A percentile compares a stretch with the other conserved stretches of the same genome.
These are phyloP conservation scores for Parazoanthus darwini DNA, from an alignment of 92 coral and sea anemone species.

Conservation along the genomic window DNA sequence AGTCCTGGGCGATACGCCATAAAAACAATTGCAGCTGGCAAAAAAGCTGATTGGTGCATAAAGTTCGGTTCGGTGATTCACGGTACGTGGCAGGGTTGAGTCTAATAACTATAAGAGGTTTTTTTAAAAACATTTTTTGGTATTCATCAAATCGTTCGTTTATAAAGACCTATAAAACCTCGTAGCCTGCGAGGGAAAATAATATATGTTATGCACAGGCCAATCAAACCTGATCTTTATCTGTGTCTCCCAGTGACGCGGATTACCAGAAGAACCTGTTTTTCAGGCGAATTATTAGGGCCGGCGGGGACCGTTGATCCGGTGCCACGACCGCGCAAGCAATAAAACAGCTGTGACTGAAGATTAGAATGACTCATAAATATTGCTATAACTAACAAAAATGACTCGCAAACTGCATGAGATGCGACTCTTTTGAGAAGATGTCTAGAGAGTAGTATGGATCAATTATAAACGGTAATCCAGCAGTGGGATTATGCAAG, in stretches of 20 bases:
- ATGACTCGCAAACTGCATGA: neutral
- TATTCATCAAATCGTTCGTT: too few species aligned
- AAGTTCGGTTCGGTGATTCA: neutral
- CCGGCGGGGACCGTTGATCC: neutral
- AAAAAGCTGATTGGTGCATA: neutral
- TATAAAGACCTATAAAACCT: too few species aligned
- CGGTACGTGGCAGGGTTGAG: neutral
- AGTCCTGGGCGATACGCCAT: too few species aligned
- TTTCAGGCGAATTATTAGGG: too few species aligned
- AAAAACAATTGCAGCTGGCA: neutral
- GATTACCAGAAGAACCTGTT: too few species aligned
- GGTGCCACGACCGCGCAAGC: neutral
- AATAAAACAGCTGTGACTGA: neutral
- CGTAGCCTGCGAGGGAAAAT: neutral
- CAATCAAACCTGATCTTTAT: neutral
- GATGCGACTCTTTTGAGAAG: neutral
- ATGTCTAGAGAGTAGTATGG: neutral
- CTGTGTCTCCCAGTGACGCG: neutral
- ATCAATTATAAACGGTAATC: too few species aligned
- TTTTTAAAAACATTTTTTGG: neutral
- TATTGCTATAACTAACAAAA: neutral
- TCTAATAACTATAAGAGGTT: too few species aligned
- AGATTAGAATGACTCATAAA: too few species aligned
- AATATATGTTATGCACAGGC: too few species aligned
- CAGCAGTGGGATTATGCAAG: too few species aligned